Evolutionary conservation across 2,113 vertebrate genomes (phyloP).

Genomic region (Perccottus glenii): DNA sequence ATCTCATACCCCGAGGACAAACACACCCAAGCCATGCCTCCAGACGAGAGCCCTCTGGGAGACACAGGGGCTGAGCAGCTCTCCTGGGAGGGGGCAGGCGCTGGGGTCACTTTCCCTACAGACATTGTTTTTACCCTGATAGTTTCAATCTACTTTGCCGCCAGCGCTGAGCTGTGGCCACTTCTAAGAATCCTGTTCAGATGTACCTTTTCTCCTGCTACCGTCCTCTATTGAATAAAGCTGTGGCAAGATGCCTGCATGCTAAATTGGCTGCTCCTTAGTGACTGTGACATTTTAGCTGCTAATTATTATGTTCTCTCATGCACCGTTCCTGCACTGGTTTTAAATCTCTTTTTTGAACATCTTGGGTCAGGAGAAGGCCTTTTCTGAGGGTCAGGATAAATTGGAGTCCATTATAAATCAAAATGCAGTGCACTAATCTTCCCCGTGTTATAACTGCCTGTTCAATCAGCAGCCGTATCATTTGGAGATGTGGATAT

Average conservation of each 20-base stretch:
- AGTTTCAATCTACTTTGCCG: slow-evolving; percentile 15
- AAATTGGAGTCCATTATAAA: slow-evolving; percentile 51
- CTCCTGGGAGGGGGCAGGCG: slow-evolving; percentile 21
- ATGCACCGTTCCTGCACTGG: slow-evolving; percentile 44
- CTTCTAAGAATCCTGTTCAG: slow-evolving; percentile 8
- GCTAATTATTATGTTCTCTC: slow-evolving; percentile 70
- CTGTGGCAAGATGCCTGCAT: slow-evolving; percentile 51
- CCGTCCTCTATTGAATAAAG: slow-evolving; percentile 28
- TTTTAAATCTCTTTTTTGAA: slow-evolving; percentile 54
- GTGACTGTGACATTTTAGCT: slow-evolving; percentile 69
- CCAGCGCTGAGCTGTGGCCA: not conserved
- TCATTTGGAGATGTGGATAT: slow-evolving; percentile 39
- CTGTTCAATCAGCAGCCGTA: slow-evolving; percentile 51
- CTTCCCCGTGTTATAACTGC: slow-evolving; percentile 54
- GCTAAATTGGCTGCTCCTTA: slow-evolving; percentile 49
- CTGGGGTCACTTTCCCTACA: slow-evolving; percentile 39
- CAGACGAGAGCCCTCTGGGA: slow-evolving; percentile 49
- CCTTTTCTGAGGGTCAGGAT: slow-evolving; percentile 21
- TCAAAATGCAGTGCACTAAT: slow-evolving; percentile 46
- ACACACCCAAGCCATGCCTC: slow-evolving; percentile 43
- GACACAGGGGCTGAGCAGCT: slow-evolving; percentile 31
- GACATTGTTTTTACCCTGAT: slow-evolving; percentile 37
- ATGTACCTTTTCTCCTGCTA: slow-evolving; percentile 7
- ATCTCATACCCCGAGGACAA: slow-evolving; percentile 32
- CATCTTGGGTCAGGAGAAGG: slow-evolving; percentile 47